Evolutionary conservation across 2,113 vertebrate genomes (phyloP).

Genomic region (Saccopteryx bilineata): DNA sequence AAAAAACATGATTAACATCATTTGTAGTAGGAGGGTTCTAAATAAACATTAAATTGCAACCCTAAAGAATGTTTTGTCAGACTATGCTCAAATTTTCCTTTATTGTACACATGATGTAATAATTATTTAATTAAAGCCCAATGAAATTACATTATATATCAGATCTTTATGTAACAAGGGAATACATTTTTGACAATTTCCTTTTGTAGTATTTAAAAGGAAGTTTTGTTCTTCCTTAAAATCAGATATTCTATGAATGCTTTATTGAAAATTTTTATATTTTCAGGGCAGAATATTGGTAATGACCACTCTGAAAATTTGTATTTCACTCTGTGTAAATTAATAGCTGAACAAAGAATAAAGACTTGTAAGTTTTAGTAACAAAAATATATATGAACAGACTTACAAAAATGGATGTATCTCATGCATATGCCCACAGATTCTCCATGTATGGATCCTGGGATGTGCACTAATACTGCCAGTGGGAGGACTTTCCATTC

Average conservation of each 20-base stretch:
- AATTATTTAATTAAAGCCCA: conserved; percentile 55
- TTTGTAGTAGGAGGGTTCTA: neutral
- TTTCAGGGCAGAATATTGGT: conserved; percentile 45
- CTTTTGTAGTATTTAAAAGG: conserved; percentile 32
- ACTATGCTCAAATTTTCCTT: conserved; percentile 19
- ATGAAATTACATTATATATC: neutral
- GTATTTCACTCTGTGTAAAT: conserved; percentile 73
- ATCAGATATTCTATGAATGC: conserved; percentile 53
- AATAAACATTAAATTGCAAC: neutral
- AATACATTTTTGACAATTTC: conserved; percentile 53
- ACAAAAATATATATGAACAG: conserved; percentile 21
- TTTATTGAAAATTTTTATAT: conserved; percentile 39
- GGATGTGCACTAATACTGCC: conserved; percentile 62
- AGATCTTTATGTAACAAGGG: conserved; percentile 11
- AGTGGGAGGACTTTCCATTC: conserved; percentile 40
- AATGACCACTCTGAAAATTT: conserved; percentile 68
- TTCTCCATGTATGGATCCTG: conserved; percentile 57
- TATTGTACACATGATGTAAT: neutral
- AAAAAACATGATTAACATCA: neutral
- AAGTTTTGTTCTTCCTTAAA: conserved; percentile 54
- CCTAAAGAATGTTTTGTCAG: neutral
- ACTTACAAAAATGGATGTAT: conserved; percentile 54
- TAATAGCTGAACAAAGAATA: conserved; percentile 62
- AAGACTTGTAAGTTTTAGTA: conserved; percentile 73
- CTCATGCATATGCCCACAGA: conserved; percentile 48